Conservation (phyloP, 2,113 vertebrate species). For the Prunella himalayana region DNA sequence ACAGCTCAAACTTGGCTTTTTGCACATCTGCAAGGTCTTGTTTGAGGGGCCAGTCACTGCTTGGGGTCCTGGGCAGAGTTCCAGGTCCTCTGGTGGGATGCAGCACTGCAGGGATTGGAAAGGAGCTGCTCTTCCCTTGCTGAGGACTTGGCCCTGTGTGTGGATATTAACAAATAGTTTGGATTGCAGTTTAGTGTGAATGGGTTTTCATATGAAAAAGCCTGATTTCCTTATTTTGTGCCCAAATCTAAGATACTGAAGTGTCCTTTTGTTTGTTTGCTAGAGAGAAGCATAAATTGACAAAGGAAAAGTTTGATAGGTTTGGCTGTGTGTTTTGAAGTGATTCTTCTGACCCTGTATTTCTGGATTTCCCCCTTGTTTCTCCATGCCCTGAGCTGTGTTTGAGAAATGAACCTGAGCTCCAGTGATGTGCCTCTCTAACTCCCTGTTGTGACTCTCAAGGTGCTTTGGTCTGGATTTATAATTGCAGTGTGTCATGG, state of each 20-base stretch:
- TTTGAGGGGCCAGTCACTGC: neutral
- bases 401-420: neutral
- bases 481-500: accelerated
- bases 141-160: neutral
- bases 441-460: neutral
- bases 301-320: neutral
- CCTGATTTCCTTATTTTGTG: neutral
- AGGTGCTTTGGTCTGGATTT: neutral
- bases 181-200: neutral
- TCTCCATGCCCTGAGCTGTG: neutral
- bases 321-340: neutral
- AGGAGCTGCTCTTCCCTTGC: neutral
- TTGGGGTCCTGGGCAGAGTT: neutral
- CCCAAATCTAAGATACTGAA: neutral
- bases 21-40: neutral
- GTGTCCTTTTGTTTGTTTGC: neutral
- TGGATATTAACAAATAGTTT: neutral
- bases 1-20: neutral
- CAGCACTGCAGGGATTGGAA: neutral
- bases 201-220: neutral
- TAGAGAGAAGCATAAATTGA: neutral
- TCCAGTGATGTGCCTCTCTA: neutral
- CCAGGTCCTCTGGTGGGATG: neutral
- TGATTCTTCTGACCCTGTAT: neutral
- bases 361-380: neutral